Base-by-base conservation (phyloP, 2,797 vertebrate species). In the Oceanodroma leucorhoa region DNA sequence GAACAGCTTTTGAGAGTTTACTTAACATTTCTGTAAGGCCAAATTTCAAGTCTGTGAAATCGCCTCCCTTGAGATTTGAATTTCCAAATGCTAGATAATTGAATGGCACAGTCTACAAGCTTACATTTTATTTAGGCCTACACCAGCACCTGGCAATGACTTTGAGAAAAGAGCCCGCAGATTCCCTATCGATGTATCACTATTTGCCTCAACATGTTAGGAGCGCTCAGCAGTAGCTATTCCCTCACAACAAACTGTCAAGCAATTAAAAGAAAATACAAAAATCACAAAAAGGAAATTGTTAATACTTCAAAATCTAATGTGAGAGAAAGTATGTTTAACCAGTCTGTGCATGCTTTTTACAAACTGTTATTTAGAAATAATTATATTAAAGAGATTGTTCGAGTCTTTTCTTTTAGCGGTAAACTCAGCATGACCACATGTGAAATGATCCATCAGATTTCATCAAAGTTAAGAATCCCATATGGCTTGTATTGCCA, bases 391-490 rank as follows among this genome's bases (percentile, higher is more conserved):
- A 75, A 90, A 80, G 66, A 83, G 72, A 94, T 94, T 70, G 43
- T 92, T 92, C 3, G 6, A 94, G 71, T 64, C 61, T 73, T 85
- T 86, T 79, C 70, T 91, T 92, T 64, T 32, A 94, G 69, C 18
- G 2, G 71, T 71, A 83, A 93, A 78, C 91, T 94, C 94, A 94
- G 91, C 96, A 94, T 88, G 91, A 95, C 91, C 95, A 93, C 91
- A 82, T 95, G 89, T 93, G 91, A 94, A 95, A 96, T 29, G 64
- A 95, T 94, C 87, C 91, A 94, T 94, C 82, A 70, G 79, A 95
- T 96, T 96, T 96, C 85, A 83, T 94, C 83, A 83, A 94, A 95
- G 94, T 93, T 92, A 91, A 94, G 57, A 90, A 81, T 86, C 83
- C 89, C 94, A 95, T 95, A 96, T 94, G 96, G 87, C 93, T 94